Base-by-base conservation (phyloP, 2,113 vertebrate species). In the Salvator merianae region DNA sequence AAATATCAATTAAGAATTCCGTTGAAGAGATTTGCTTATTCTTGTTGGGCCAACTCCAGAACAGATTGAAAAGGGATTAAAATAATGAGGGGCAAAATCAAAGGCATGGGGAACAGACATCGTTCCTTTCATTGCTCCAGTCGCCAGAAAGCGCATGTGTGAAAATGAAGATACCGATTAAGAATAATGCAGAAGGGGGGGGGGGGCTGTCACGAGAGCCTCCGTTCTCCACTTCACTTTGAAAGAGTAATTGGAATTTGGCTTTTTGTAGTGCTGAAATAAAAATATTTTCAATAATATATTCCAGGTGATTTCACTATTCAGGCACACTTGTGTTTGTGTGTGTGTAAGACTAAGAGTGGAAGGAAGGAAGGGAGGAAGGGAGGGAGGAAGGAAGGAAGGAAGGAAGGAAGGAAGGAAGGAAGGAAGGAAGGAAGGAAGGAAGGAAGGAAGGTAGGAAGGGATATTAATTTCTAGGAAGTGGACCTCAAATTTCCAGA, bases 1-100 rank as follows among this genome's bases (percentile, higher is more conserved):
- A 97, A 97, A 96, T 97, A 97, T 97, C 96, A 97, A 97, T 97
- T 97, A 97, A 96, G 96, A 96, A 95, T 95, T 97, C 94, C 94
- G 88, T 94, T 88, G 96, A 95, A 96, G 93, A 93, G 95, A 97
- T 97, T 96, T 97, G 96, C 96, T 96, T 95, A 97, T 96, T 93
- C 94, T 96, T 97, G 96, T 95, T 97, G 96, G 96, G 96, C 94
- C 94, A 93, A 96, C 95, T 97, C 96, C 96, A 97, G 96, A 96
- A 96, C 95, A 95, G 95, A 96, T 96, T 95, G 94, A 94, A 94
- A 94, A 96, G 95, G 94, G 95, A 95, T 92, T 95, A 93, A 96
- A 96, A 96, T 96, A 96, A 97, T 97, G 94, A 97, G 94, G 95
- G 86, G 92, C 92, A 94, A 95, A 95, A 95, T 94, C 91, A 95